Conservation (phyloP, 1,140 invertebrate species). For the Scaptodrosophila lebanonensis region DNA sequence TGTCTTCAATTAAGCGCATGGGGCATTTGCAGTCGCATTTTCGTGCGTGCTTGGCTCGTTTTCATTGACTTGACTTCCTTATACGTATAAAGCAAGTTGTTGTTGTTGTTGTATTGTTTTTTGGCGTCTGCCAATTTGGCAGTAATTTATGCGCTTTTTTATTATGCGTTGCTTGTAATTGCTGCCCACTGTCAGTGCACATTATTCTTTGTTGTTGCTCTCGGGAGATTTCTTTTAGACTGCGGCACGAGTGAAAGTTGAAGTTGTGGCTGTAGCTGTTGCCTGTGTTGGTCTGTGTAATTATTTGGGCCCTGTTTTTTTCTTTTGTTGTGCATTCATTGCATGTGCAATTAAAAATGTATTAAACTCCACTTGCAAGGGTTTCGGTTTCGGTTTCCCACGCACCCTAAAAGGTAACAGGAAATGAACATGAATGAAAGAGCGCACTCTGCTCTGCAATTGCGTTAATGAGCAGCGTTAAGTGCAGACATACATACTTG, state of each 20-base stretch:
- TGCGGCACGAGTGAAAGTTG: slow-evolving; percentile 54
- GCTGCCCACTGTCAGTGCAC: slow-evolving; percentile 8
- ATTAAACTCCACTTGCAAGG: slow-evolving; percentile 34
- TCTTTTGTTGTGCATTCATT: slow-evolving; percentile 6
- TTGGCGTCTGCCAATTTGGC: slow-evolving; percentile 44
- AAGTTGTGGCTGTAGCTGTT: slow-evolving; percentile 5
- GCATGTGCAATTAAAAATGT: slow-evolving; percentile 57
- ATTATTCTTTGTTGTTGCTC: slow-evolving; percentile 8
- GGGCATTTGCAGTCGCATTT: slow-evolving; percentile 16
- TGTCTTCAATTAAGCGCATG: slow-evolving; percentile 47
- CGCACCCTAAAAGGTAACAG: slow-evolving; percentile 29
- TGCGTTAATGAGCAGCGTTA: slow-evolving; percentile 28
- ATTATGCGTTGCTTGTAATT: slow-evolving; percentile 43
- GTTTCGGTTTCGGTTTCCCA: slow-evolving; percentile 51
- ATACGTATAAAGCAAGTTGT: slow-evolving; percentile 50
- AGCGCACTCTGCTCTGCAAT: slow-evolving; percentile 28
- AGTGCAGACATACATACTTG: too few relatives aligned
- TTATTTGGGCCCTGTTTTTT: slow-evolving; percentile 14
- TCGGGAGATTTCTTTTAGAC: slow-evolving; percentile 39
- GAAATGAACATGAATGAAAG: slow-evolving; percentile 27
- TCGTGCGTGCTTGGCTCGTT: slow-evolving; percentile 31
- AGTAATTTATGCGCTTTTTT: slow-evolving; percentile 66
- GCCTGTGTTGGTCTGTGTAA: slow-evolving; percentile 15
- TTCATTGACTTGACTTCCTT: slow-evolving; percentile 47
- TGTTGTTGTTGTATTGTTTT: slow-evolving; percentile 11